Base-by-base conservation (phyloP, 2,888 invertebrate genomes). In the Theodoxus fluviatilis region DNA sequence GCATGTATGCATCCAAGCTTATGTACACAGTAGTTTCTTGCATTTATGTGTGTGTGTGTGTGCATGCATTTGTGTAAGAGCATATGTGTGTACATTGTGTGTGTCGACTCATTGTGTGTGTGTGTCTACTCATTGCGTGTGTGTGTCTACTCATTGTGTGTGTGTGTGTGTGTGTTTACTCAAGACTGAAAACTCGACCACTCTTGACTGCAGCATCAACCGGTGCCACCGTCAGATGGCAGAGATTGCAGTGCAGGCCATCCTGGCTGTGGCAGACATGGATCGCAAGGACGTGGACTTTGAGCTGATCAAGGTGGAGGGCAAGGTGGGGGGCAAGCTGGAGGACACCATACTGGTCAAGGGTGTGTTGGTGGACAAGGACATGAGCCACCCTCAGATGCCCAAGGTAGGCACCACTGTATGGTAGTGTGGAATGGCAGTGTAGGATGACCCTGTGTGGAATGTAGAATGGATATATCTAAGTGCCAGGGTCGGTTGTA, bases 361-460 rank as follows among this genome's bases (percentile, higher is more conserved):
- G 79, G 99, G 99, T 71, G 99, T 99, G 0, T 93, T 99, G 73
- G 92, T 99, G 18, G 98, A 99, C 87, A 99, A 99, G 89, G 97
- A 98, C 76, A 95, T 98, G 92, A 96, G 96, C 81, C 98, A 99
- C 89, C 96, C 98, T 47, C 99, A 99, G 90, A 99, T 99, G 99
- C 98, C 98, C 0, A 98, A 97, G 90, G 92, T 91, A 75, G 59
- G 63, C 22, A 38, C 25, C 40, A 65, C 38, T 65, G 35, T 65
- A 6, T 31, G 4, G 12, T 22, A 55, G 18, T 18, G 57, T 15
- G 15, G 57, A n/a, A 9, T 22, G 43, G 15, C 15, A 43, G 9
- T 9, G 43, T n/a, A n/a, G n/a, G n/a, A n/a, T n/a, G n/a, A n/a
- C n/a, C n/a, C n/a, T n/a, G n/a, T n/a, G n/a, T n/a, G n/a, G n/a